Evolutionary conservation across 64 coral and sea anemone genomes (phyloP).

Genomic region (Stichodactyla helianthus): DNA sequence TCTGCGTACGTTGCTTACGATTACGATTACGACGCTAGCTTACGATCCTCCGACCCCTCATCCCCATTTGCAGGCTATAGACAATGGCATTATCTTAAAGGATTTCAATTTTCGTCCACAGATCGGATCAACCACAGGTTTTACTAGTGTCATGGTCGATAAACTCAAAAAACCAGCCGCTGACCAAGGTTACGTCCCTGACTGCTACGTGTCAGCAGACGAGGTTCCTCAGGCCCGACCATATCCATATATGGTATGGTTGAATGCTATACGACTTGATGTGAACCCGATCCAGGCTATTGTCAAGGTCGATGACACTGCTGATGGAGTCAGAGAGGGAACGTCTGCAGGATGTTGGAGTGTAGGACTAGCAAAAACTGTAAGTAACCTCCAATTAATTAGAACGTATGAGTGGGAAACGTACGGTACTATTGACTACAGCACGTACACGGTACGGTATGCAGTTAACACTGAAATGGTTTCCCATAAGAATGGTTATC

Average conservation of each 20-base stretch:
- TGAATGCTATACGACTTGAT: slow-evolving; percentile 88
- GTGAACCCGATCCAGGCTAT: slow-evolving; percentile 90
- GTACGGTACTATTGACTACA: too few species aligned
- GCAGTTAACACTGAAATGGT: too few species aligned
- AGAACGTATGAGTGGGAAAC: too few species aligned
- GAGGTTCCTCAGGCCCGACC: slow-evolving; percentile 95
- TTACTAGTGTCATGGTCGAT: slow-evolving; percentile 83
- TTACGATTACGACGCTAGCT: too few species aligned
- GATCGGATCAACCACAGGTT: slow-evolving; percentile 93
- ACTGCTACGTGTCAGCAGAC: slow-evolving; percentile 95
- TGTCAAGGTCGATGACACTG: slow-evolving; percentile 96
- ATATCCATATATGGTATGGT: slow-evolving; percentile 97
- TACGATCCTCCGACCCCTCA: too few species aligned
- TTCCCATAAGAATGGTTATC: too few species aligned
- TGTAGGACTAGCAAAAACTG: slow-evolving; percentile 94
- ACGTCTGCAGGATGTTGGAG: slow-evolving; percentile 97
- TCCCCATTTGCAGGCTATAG: too few species aligned
- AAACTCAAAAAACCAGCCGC: slow-evolving; percentile 65
- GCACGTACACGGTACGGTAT: too few species aligned
- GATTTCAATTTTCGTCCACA: slow-evolving; percentile 1
- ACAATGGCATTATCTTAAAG: not conserved
- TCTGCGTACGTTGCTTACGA: too few species aligned
- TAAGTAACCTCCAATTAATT: slow-evolving; percentile 24
- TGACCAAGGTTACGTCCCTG: slow-evolving; percentile 75
- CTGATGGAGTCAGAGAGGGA: slow-evolving; percentile 88